Base-by-base conservation (phyloP, 2,888 invertebrate species). In the Apamea sordens region DNA sequence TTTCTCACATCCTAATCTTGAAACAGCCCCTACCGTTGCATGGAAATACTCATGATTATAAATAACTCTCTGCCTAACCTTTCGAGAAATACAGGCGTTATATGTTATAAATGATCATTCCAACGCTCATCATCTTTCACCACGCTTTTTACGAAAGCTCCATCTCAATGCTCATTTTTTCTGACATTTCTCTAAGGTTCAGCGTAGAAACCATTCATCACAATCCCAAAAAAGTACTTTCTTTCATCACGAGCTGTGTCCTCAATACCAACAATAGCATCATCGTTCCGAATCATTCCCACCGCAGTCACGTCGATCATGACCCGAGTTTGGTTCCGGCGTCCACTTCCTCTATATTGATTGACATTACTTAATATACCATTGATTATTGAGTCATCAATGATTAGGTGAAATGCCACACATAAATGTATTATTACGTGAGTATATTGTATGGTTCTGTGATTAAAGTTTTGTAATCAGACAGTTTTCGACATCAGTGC, bases 241-340 rank as follows among this genome's bases (percentile, higher is more conserved):
- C 79, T 76, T 79, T 81, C 61, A 87, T 85, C 18, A 67, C 47
- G 50, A 70, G 6, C 72, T 41, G 13, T 79, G 88, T 76, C 41
- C 80, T 53, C 73, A 81, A 75, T 86, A 75, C 32, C 65, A 59
- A 85, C 77, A 86, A 77, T 73, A 65, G 73, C 53, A 59, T 64
- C 71, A 73, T 75, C 69, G 81, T 74, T 76, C 74, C 50, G 68
- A 74, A 50, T 76, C 72, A 86, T 86, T 84, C 24, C 71, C 64
- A 77, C 63, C 47, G 21, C 69, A 84, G 83, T 87, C 88, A 86
- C 85, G 82, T 85, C 56, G 63, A 78, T 82, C 83, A 85, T 82
- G 84, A 77, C 71, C 82, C 41, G 32, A 70, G 76, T 78, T 86
- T 76, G 70, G 88, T 90, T 90, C 88, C 90, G 90, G 90, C 74